phyloP scores from a whole-genome alignment of 2,113 vertebrate species.

The Burhinus oedicnemus region DNA sequence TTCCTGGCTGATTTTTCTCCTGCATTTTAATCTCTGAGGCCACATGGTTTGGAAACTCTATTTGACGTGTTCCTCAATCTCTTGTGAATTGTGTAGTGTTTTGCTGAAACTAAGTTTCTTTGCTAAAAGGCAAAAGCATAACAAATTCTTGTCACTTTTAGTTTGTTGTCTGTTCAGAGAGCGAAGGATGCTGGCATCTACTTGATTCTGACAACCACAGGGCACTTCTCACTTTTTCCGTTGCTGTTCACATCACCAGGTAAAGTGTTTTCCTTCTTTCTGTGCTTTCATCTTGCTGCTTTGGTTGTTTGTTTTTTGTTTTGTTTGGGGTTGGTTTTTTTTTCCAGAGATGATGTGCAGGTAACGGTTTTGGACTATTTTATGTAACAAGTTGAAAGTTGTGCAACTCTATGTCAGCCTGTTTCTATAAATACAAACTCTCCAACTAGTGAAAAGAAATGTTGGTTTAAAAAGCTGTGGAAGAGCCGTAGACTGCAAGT shows the following conservation, averaged over 20 bases:
- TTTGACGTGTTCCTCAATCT: background rate
- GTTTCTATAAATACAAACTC: background rate
- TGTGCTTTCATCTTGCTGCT: background rate
- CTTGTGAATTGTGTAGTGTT: background rate
- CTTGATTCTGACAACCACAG: conserved; percentile 86
- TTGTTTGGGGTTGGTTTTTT: background rate
- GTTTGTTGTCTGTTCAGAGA: conserved; percentile 89
- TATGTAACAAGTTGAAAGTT: background rate
- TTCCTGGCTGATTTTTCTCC: background rate
- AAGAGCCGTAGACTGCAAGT: background rate
- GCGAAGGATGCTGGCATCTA: conserved; percentile 90
- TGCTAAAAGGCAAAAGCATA: background rate
- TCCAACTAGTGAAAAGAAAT: background rate
- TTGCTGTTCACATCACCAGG: conserved; percentile 91
- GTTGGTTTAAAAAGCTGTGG: background rate
- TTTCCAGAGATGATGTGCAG: background rate
- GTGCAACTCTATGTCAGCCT: background rate
- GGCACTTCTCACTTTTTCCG: conserved; percentile 93
- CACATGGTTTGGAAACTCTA: fast-evolving
- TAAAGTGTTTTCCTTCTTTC: conserved; percentile 60
- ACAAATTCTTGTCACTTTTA: conserved; percentile 61
- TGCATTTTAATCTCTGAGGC: background rate
- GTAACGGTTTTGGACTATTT: background rate
- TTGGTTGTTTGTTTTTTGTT: background rate
- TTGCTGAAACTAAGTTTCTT: background rate